phyloP scores from a whole-genome alignment of 2,113 vertebrate species.

The Felis chaus region DNA sequence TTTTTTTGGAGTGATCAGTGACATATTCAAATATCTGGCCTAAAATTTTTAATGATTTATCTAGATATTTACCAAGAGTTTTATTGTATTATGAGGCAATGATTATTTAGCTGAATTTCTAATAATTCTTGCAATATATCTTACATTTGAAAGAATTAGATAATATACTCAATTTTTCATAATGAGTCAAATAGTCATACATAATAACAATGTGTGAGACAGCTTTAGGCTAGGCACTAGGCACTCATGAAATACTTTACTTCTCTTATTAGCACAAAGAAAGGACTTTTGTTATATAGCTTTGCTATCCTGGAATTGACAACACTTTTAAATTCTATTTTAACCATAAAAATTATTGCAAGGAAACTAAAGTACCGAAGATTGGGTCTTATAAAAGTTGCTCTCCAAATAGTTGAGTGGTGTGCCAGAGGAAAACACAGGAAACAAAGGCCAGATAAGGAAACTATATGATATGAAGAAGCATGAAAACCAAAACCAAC shows the following conservation, averaged over 20 bases:
- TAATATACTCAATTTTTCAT: slow-evolving; percentile 19
- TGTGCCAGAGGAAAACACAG: background rate
- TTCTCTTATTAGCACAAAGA: slow-evolving; percentile 19
- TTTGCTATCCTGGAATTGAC: background rate
- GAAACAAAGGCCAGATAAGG: slow-evolving; percentile 8
- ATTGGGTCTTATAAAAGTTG: slow-evolving; percentile 22
- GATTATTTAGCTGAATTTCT: background rate
- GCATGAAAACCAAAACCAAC: background rate
- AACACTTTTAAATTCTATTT: background rate
- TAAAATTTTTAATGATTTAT: slow-evolving; percentile 31
- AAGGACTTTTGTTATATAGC: background rate
- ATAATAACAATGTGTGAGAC: background rate
- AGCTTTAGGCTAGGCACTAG: background rate
- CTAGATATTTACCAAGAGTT: background rate
- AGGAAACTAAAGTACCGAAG: background rate
- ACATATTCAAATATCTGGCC: background rate
- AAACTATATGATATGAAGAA: background rate
- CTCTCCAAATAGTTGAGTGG: background rate
- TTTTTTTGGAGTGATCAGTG: background rate
- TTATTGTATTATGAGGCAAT: background rate
- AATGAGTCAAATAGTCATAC: slow-evolving; percentile 27
- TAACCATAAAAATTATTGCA: background rate
- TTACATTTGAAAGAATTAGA: slow-evolving; percentile 24
- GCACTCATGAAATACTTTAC: background rate
- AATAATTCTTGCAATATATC: background rate